These are phyloP conservation scores for Enteromius mattozi DNA, from an alignment of 2,797 vertebrate genomes.

Conservation along the genomic window DNA sequence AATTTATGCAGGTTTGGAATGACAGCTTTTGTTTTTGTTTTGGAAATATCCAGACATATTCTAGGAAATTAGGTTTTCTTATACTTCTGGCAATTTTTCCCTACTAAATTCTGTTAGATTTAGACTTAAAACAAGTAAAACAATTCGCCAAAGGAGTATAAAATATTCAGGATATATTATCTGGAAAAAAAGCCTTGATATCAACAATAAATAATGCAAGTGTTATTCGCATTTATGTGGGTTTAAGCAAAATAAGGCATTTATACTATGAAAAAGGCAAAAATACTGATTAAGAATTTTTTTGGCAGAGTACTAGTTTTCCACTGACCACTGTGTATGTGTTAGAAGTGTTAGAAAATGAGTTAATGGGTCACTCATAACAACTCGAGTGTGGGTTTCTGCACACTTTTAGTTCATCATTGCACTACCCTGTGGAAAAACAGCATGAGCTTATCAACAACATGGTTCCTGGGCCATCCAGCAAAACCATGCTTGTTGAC, in stretches of 20 bases:
- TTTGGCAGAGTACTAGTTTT: background rate
- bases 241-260: background rate
- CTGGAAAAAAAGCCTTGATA: slow-evolving; percentile 2
- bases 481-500: background rate
- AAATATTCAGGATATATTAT: background rate
- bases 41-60: background rate
- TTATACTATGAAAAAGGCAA: background rate
- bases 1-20: background rate
- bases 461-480: background rate
- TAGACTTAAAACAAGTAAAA: background rate
- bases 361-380: background rate
- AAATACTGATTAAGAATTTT: background rate
- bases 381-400: background rate
- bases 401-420: background rate
- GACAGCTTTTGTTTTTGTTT: background rate
- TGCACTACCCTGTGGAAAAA: background rate
- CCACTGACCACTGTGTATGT: background rate
- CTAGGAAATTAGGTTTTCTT: background rate
- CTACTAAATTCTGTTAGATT: background rate
- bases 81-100: background rate
- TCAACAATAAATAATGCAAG: slow-evolving; percentile 12
- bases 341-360: background rate
- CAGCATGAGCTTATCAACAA: background rate
- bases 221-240: background rate
- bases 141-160: slow-evolving; percentile 1